Conservation (phyloP, 2,797 vertebrate genomes). For the Protonibea diacanthus region DNA sequence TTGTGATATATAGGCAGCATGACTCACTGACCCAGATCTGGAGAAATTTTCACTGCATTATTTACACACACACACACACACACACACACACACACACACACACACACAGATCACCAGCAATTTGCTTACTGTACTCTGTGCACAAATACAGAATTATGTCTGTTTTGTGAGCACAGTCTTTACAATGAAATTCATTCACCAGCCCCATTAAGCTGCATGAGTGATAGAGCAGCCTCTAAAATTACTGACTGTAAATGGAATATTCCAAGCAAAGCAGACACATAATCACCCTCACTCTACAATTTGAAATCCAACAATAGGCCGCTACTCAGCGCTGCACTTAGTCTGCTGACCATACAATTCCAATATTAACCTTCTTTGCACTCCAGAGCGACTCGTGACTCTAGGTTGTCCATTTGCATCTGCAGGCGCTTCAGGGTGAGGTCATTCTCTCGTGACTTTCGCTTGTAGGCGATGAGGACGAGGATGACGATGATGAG, state of each 20-base stretch:
- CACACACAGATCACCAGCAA: slow-evolving; percentile 20
- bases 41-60: slow-evolving; percentile 52
- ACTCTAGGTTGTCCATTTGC: slow-evolving; percentile 99
- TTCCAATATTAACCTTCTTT: slow-evolving; percentile 90
- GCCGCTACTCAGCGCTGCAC: neutral
- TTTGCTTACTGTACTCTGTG: slow-evolving; percentile 23
- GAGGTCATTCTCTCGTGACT: slow-evolving; percentile 97
- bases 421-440: slow-evolving; percentile 98
- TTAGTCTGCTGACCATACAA: neutral
- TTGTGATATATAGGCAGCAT: slow-evolving; percentile 42
- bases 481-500: slow-evolving; percentile 99
- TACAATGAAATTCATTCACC: slow-evolving; percentile 27
- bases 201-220: slow-evolving; percentile 16
- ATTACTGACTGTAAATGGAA: slow-evolving; percentile 30
- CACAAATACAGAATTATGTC: slow-evolving; percentile 39
- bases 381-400: slow-evolving; percentile 96
- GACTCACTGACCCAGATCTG: slow-evolving; percentile 57
- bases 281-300: slow-evolving; percentile 5
- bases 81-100: slow-evolving; percentile 3
- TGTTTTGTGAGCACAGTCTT: slow-evolving; percentile 39
- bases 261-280: slow-evolving; percentile 15
- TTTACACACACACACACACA: slow-evolving; percentile 35
- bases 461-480: slow-evolving; percentile 98
- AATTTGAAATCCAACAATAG: neutral
- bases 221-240: slow-evolving; percentile 30